These are phyloP conservation scores for Umimayanthus chanpuru DNA, from an alignment of 92 coral and sea anemone genomes.

Conservation along the genomic window DNA sequence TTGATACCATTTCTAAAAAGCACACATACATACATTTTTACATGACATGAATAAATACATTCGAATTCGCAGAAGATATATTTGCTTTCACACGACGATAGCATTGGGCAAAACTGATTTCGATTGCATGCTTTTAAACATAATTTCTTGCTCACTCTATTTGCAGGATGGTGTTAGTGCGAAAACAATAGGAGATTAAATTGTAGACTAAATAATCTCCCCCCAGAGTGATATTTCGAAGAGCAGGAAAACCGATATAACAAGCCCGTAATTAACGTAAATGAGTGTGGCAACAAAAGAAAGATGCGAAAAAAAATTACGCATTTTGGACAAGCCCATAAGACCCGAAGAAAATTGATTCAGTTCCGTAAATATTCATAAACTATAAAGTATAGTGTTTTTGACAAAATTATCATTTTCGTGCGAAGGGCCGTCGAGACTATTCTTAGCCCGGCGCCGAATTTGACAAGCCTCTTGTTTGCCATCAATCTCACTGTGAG, in stretches of 20 bases:
- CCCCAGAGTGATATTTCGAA: not conserved
- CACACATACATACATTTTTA: not conserved
- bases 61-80: not conserved
- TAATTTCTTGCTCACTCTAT: not conserved
- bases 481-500: constrained; percentile 6
- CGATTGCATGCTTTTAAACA: not conserved
- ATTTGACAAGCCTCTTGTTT: constrained; percentile 19
- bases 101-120: not conserved
- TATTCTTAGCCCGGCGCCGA: not conserved
- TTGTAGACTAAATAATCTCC: constrained; percentile 28
- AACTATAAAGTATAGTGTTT: not conserved
- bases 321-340: not conserved
- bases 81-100: not conserved
- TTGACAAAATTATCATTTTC: not conserved
- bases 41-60: no score
- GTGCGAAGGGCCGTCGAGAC: not conserved
- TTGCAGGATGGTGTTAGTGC: not conserved
- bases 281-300: not conserved
- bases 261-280: not conserved
- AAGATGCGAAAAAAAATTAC: not conserved
- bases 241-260: constrained; percentile 20
- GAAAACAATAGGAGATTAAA: constrained; percentile 27
- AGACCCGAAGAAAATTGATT: not conserved
- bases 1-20: not conserved
- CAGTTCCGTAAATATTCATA: not conserved